These are phyloP conservation scores for Tridacna gigas DNA, from an alignment of 2,888 invertebrate genomes.

Conservation along the genomic window DNA sequence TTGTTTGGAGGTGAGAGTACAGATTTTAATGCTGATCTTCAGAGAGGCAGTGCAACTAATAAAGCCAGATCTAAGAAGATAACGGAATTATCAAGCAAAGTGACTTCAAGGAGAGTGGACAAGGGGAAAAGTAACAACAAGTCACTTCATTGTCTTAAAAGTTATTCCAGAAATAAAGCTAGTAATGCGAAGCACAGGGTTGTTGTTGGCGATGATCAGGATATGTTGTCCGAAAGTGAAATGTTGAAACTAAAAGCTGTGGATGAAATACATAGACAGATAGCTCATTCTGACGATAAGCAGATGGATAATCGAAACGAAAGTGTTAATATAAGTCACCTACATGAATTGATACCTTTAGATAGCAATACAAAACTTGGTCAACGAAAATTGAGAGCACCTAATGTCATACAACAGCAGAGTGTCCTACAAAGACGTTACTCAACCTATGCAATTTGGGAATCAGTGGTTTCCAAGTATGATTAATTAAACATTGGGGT, in stretches of 20 bases:
- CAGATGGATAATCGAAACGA: neutral
- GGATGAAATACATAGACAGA: slow-evolving; percentile 2
- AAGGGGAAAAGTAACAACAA: no score
- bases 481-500: neutral
- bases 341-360: neutral
- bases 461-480: neutral
- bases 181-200: no score
- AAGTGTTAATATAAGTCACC: neutral
- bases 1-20: no score
- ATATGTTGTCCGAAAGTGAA: neutral
- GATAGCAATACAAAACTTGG: neutral
- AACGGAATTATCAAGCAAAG: no score
- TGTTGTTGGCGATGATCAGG: neutral
- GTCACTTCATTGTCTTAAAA: no score
- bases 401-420: neutral
- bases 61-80: no score
- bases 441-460: neutral
- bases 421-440: neutral
- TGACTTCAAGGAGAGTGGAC: no score
- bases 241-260: neutral
- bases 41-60: no score
- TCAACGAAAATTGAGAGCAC: neutral
- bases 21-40: no score
- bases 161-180: no score
- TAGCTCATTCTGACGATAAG: neutral